Conservation (phyloP, 2,888 invertebrate species). For the Phyllotreta cruciferae region DNA sequence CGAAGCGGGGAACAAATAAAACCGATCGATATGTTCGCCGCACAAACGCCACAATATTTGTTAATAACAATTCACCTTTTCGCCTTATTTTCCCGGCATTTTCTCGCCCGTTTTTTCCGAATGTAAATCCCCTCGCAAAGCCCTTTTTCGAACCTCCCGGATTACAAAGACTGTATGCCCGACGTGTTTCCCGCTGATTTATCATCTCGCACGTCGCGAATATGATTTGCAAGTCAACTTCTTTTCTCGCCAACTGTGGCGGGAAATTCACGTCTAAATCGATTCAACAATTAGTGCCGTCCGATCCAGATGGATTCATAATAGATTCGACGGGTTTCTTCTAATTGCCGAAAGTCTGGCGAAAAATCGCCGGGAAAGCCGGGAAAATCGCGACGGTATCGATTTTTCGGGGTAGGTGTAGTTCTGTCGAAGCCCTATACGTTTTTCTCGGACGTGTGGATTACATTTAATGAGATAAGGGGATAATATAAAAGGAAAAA, state of each 20-base stretch:
- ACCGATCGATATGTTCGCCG: too few species aligned
- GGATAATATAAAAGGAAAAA: slow-evolving; percentile 45
- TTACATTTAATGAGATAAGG: slow-evolving; percentile 48
- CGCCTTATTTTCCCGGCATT: not conserved
- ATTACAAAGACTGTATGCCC: slow-evolving; percentile 34
- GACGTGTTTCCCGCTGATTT: slow-evolving; percentile 33
- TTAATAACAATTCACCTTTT: too few species aligned
- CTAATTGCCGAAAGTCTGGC: too few species aligned
- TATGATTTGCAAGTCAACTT: slow-evolving; percentile 34
- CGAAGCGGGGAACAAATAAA: too few species aligned
- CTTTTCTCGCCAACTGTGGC: not conserved
- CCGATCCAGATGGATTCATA: too few species aligned
- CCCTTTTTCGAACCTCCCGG: slow-evolving; percentile 31
- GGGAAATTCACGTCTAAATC: too few species aligned
- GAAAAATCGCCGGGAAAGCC: too few species aligned
- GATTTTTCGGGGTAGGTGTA: too few species aligned
- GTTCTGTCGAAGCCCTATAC: slow-evolving; percentile 37
- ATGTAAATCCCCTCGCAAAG: slow-evolving; percentile 30
- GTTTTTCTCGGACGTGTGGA: slow-evolving; percentile 46
- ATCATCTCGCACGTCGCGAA: slow-evolving; percentile 33
- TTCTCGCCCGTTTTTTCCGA: slow-evolving; percentile 18
- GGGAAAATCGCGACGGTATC: too few species aligned
- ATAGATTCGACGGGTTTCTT: too few species aligned
- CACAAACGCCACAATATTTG: too few species aligned
- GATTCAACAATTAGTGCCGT: too few species aligned